Evolutionary conservation across 2,888 invertebrate genomes (phyloP), one percentile per base, ranked within the genome.

Genomic region (Pocota personata): DNA sequence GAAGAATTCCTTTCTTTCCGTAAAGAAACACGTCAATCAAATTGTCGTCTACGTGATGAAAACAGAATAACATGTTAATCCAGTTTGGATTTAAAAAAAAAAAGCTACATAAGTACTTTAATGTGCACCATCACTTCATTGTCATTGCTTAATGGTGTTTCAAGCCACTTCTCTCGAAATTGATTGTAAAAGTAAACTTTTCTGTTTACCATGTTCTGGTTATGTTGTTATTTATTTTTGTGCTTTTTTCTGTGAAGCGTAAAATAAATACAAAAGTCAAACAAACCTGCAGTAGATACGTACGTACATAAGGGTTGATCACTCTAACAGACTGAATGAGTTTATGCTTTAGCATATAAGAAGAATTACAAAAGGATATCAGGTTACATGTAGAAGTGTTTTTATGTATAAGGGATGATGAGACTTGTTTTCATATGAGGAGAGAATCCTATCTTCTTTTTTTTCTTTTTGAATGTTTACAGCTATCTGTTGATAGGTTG

Each of bases 181-280:
- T 62, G 62, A 62, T 62, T 62, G 62, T 16, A 43, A 43, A 16
- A 46, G 16, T 27, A 46, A 62, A 46, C 62, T 62, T 60, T 37
- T 35, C 30, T 60, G 58, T 60, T 58, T 40, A 40, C 37, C 12
- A 10, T 19, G 43, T 16, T 46, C 27, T 30, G 62, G 62, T 62
- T 43, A 30, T 27, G 24, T 50, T 50, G n/a, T 43, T 24, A 43
- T 27, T 24, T 60, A 24, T 58, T 58, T 58, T 58, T 37, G 24
- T 7, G 37, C 21, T 14, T 58, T 58, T 58, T 58, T 37, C 14
- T 7, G 37, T n/a, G n/a, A 40, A 24, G 24, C 58, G 46, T 46
- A 46, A 46, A 19, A 46, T 46, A 46, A 46, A 46, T 46, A 46
- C 46, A 46, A 46, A 46, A 16, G 19, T 8, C 16, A 46, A 46